Conservation (phyloP, 2,888 invertebrate species). For the Trachelus iudaicus region DNA sequence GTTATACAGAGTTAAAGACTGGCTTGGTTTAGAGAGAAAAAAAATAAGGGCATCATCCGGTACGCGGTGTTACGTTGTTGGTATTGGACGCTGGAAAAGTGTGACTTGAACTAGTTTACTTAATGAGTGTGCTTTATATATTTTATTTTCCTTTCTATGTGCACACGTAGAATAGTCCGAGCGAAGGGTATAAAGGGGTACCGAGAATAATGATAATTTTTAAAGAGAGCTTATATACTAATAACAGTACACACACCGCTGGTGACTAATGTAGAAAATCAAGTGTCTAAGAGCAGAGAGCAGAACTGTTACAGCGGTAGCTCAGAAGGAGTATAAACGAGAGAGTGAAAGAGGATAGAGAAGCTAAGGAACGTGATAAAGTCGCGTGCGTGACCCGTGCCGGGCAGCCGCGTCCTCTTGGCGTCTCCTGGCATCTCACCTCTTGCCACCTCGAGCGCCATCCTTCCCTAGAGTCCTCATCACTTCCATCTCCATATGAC, state of each 20-base stretch:
- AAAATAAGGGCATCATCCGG: background rate
- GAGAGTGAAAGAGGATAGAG: conserved; percentile 7
- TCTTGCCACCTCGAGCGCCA: conserved; percentile 6
- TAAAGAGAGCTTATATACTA: background rate
- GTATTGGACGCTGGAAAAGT: background rate
- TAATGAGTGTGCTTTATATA: background rate
- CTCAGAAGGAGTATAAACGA: conserved; percentile 7
- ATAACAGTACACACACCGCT: background rate
- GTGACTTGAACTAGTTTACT: background rate
- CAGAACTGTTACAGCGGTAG: background rate
- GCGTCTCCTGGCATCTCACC: conserved; percentile 12
- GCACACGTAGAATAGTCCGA: background rate
- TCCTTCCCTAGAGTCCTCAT: background rate
- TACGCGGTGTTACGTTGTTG: background rate
- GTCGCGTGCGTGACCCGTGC: conserved; percentile 46
- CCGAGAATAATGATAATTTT: background rate
- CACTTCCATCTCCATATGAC: background rate
- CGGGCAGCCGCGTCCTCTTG: conserved; percentile 17
- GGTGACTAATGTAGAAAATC: background rate
- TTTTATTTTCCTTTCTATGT: background rate
- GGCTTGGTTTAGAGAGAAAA: background rate
- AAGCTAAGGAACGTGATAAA: conserved; percentile 30
- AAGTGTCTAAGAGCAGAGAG: background rate
- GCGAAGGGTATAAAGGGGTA: background rate
- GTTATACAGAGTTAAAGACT: background rate